Evolutionary conservation across 2,113 vertebrate genomes (phyloP).

Genomic region (Corythaeola cristata): DNA sequence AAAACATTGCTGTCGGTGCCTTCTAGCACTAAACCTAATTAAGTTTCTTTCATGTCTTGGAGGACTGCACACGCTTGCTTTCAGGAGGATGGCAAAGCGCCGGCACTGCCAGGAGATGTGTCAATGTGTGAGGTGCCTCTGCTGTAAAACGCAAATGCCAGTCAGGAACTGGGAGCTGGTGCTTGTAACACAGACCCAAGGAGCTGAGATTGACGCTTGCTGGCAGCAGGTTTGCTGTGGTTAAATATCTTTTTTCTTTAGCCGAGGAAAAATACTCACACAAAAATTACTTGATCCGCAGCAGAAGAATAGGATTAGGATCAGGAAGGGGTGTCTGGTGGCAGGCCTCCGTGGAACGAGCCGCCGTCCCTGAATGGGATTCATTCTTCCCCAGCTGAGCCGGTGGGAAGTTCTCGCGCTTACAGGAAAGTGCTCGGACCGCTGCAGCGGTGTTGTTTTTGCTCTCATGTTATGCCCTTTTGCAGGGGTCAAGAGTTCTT

Average conservation of each 20-base stretch:
- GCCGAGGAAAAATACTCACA: conserved; percentile 23
- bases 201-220: conserved; percentile 25
- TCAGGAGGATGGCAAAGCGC: not conserved
- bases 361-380: conserved; percentile 1
- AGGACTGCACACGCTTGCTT: not conserved
- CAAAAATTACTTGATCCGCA: conserved; percentile 33
- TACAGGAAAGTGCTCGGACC: not conserved
- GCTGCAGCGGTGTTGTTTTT: not conserved
- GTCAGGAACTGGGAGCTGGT: not conserved
- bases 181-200: not conserved
- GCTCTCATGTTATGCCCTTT: conserved; percentile 41
- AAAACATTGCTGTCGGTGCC: not conserved
- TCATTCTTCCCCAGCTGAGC: conserved; percentile 8
- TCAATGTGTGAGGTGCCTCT: conserved; percentile 31
- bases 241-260: conserved; percentile 55
- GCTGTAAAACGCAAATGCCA: not conserved
- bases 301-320: conserved; percentile 61
- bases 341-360: not conserved
- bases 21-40: conserved; percentile 33
- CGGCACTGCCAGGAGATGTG: not conserved
- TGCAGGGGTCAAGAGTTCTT: conserved; percentile 31
- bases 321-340: conserved; percentile 51
- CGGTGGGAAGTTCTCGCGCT: not conserved
- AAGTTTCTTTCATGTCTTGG: conserved; percentile 6
- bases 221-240: conserved; percentile 57